phyloP scores from a whole-genome alignment of 2,797 vertebrate genomes.

The Coranthus polyacanthus region DNA sequence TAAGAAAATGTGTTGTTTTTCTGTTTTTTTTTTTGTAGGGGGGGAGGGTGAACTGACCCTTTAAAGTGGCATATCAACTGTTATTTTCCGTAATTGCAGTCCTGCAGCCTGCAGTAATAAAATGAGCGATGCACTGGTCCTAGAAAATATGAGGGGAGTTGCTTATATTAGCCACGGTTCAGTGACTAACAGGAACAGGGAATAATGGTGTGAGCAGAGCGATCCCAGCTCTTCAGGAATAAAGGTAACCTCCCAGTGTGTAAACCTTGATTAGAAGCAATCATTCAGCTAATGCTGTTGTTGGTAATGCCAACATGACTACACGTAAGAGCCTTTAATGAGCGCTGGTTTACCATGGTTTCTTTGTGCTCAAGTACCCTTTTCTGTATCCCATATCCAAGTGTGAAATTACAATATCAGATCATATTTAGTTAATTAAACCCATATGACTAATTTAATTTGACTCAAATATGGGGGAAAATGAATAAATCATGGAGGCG shows the following conservation, averaged over 20 bases:
- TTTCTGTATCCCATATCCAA: conserved; percentile 69
- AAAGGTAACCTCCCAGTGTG: conserved; percentile 71
- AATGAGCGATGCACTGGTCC: conserved; percentile 46
- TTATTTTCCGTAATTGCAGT: conserved; percentile 40
- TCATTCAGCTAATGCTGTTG: conserved; percentile 64
- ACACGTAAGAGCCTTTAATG: conserved; percentile 64
- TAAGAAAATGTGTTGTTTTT: too few relatives aligned
- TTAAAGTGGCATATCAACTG: conserved; percentile 22
- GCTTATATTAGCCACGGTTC: conserved; percentile 64
- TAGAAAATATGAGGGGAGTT: conserved; percentile 63
- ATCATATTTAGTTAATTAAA: conserved; percentile 84
- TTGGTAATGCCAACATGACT: conserved; percentile 63
- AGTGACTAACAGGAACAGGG: conserved; percentile 66
- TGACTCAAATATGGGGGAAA: conserved; percentile 70
- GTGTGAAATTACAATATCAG: conserved; percentile 81
- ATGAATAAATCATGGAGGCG: conserved; percentile 73
- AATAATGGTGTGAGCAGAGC: conserved; percentile 68
- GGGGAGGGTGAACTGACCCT: not conserved
- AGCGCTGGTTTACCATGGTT: conserved; percentile 56
- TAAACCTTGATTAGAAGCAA: conserved; percentile 74
- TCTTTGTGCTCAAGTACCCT: conserved; percentile 71
- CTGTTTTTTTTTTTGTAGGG: not conserved
- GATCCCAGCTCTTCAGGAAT: conserved; percentile 63
- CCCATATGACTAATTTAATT: conserved; percentile 83
- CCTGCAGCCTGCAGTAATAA: conserved; percentile 29